phyloP scores from a whole-genome alignment of 2,797 vertebrate species.

The Acrocephalus scirpaceus region DNA sequence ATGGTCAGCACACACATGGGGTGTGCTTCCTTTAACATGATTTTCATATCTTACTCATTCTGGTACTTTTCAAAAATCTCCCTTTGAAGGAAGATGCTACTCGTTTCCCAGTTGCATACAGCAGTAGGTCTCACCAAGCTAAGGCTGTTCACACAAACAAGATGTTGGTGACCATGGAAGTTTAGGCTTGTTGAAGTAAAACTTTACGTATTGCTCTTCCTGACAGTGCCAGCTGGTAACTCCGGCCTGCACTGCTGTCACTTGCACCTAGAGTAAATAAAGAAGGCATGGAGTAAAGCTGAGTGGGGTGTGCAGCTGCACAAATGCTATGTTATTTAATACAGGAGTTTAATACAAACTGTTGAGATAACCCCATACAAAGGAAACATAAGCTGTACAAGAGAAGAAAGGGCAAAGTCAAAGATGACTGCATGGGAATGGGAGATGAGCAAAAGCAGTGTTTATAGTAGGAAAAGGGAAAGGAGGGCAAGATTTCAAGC shows the following conservation, averaged over 20 bases:
- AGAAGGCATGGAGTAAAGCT: background rate
- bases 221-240: background rate
- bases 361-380: background rate
- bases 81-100: background rate
- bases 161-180: background rate
- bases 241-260: background rate
- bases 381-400: background rate
- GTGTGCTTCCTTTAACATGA: background rate
- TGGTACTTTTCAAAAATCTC: background rate
- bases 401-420: background rate
- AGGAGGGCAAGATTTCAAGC: background rate
- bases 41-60: fast-evolving
- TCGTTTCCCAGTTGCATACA: background rate
- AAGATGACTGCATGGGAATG: background rate
- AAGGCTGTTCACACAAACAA: background rate
- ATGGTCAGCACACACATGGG: fast-evolving
- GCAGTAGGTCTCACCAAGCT: background rate
- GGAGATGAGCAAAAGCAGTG: background rate
- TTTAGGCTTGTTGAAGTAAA: background rate
- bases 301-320: background rate
- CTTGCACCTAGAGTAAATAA: background rate
- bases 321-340: background rate
- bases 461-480: background rate
- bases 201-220: background rate
- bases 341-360: constrained; percentile 1